Base-by-base conservation (phyloP, 1,140 invertebrate genomes). In the Thrips palmi region DNA sequence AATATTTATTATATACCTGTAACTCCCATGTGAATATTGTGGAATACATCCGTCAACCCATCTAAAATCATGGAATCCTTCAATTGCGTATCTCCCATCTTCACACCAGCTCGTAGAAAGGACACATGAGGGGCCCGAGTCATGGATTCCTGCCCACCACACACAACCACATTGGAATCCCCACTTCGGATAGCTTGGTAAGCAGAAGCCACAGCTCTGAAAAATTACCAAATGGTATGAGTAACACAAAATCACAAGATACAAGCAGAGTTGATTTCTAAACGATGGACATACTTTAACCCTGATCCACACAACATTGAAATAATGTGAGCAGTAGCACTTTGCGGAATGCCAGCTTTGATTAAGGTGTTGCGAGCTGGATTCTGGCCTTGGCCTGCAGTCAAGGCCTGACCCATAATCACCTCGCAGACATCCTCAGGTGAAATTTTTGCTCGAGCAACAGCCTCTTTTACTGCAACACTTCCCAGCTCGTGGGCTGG, bases 221-320 rank as follows among this genome's bases (percentile, higher is more conserved):
- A 59, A 51, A 39, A 39, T n/a, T n/a, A n/a, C n/a, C n/a, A n/a
- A n/a, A n/a, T n/a, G n/a, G n/a, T n/a, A n/a, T n/a, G n/a, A n/a
- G n/a, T n/a, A 8, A 7, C 8, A 33, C 7, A 8, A 33, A 33
- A 33, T 8, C 7, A 11, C 7, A n/a, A 8, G 23, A 18, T 23
- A 14, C 3, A 36, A n/a, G n/a, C n/a, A n/a, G n/a, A n/a, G n/a
- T n/a, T n/a, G n/a, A n/a, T n/a, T n/a, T n/a, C n/a, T 32, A 18
- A 36, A 20, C 10, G 17, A 27, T 6, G 35, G 11, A 58, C 56
- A 52, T 61, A 80, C 72, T 78, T 79, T 1, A 91, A 53, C 6
- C 85, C 84, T 29, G 83, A 88, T 21, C 83, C 85, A 62, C 85
- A 91, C 2, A 89, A 55, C 75, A 86, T 79, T 50, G 85, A 88